These are phyloP conservation scores for Meloidogyne floridensis DNA, from an alignment of 1,140 invertebrate genomes.

Conservation along the genomic window DNA sequence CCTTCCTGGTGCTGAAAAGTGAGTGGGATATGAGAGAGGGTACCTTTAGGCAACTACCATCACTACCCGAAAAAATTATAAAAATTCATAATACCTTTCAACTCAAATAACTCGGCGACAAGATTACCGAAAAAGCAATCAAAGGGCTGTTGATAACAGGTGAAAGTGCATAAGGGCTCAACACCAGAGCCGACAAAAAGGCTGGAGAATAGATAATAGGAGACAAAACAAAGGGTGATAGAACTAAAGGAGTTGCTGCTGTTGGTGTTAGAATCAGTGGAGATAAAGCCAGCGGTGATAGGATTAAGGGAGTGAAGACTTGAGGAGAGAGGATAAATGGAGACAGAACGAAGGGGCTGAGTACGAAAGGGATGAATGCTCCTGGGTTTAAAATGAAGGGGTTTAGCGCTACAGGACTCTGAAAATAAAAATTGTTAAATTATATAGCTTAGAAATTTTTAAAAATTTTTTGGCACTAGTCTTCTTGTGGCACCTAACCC, in stretches of 20 bases:
- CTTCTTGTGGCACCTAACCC: no score
- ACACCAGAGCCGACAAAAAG: constrained; percentile 35
- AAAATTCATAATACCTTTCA: neutral
- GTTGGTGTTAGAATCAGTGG: constrained; percentile 52
- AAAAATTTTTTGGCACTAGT: no score
- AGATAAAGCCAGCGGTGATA: constrained; percentile 58
- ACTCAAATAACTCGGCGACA: neutral
- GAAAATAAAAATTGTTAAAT: neutral
- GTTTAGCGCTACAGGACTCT: constrained; percentile 50
- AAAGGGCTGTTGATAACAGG: constrained; percentile 33
- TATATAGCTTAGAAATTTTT: no score
- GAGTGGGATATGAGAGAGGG: no score
- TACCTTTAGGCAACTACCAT: no score
- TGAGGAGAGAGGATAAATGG: constrained; percentile 57
- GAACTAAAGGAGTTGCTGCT: constrained; percentile 45
- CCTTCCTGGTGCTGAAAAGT: no score
- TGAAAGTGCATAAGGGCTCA: constrained; percentile 42
- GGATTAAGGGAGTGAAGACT: constrained; percentile 52
- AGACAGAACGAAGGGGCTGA: constrained; percentile 40
- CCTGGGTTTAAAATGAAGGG: constrained; percentile 51
- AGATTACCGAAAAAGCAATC: constrained; percentile 27
- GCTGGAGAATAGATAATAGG: constrained; percentile 44
- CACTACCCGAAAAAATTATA: no score
- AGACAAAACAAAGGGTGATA: constrained; percentile 48
- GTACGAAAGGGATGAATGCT: constrained; percentile 35